These are phyloP conservation scores for Pyrocoelia pectoralis DNA, from an alignment of 2,888 invertebrate genomes.

Conservation along the genomic window DNA sequence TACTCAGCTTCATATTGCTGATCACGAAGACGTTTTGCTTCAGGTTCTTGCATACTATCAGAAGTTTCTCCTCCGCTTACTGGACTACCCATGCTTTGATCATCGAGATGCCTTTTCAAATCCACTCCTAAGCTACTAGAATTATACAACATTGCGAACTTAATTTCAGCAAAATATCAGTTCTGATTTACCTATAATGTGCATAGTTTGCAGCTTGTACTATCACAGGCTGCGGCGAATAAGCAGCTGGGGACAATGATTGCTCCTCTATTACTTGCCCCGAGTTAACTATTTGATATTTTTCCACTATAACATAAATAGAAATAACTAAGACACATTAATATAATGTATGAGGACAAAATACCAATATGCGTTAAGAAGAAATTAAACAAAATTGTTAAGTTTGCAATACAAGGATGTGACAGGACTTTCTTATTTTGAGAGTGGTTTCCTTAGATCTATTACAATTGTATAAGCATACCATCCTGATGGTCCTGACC, in stretches of 20 bases:
- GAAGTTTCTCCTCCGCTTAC: slow-evolving; percentile 51
- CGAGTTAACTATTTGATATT: slow-evolving; percentile 60
- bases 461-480: too few relatives aligned
- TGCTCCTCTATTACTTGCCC: slow-evolving; percentile 63
- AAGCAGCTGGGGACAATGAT: slow-evolving; percentile 65
- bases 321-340: too few relatives aligned
- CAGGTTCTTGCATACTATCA: slow-evolving; percentile 55
- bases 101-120: slow-evolving; percentile 56
- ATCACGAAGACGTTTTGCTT: slow-evolving; percentile 55
- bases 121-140: slow-evolving; percentile 53
- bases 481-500: slow-evolving; percentile 58
- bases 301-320: slow-evolving; percentile 55
- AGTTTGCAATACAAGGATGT: too few relatives aligned
- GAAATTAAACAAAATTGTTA: too few relatives aligned
- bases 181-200: slow-evolving; percentile 31
- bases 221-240: slow-evolving; percentile 69
- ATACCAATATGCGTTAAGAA: too few relatives aligned
- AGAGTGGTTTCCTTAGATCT: too few relatives aligned
- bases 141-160: slow-evolving; percentile 33
- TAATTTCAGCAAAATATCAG: neutral
- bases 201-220: slow-evolving; percentile 66
- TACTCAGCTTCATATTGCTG: slow-evolving; percentile 57
- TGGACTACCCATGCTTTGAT: slow-evolving; percentile 55
- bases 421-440: too few relatives aligned
- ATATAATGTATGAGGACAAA: too few relatives aligned